A percentile compares a stretch with the other conserved stretches of the same genome.
phyloP scores from a whole-genome alignment of 2,797 vertebrate species.

The Ataeniobius toweri region DNA sequence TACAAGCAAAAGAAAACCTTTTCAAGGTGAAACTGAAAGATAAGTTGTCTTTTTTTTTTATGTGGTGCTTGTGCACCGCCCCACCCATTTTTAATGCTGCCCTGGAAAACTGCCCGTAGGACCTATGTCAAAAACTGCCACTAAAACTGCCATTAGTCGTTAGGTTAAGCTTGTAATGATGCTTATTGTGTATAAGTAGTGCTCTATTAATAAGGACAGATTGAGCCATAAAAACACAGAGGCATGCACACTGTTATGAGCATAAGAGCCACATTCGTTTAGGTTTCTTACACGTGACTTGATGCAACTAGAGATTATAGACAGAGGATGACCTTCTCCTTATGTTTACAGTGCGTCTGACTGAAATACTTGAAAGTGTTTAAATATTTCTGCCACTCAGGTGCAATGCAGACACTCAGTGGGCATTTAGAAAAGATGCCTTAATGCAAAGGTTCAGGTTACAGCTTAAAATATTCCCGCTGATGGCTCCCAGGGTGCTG shows the following conservation, averaged over 20 bases:
- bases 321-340: not conserved
- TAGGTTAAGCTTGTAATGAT: not conserved
- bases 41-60: not conserved
- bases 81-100: not conserved
- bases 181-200: not conserved
- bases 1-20: not conserved
- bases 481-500: not conserved
- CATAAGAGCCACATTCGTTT: constrained; percentile 32
- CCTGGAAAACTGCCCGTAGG: not conserved
- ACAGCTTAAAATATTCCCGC: not conserved
- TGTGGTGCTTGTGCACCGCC: not conserved
- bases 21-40: not conserved
- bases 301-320: constrained; percentile 3
- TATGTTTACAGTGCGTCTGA: not conserved
- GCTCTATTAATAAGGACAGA: not conserved
- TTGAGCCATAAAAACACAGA: constrained; percentile 9
- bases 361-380: constrained; percentile 37
- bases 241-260: not conserved
- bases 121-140: not conserved
- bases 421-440: constrained; percentile 3
- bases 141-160: not conserved
- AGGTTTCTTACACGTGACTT: constrained; percentile 11
- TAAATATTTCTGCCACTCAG: constrained; percentile 24
- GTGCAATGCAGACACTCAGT: not conserved
- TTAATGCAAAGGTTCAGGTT: constrained; percentile 62